Evolutionary conservation across 2,888 invertebrate genomes (phyloP), one percentile per base, ranked within the genome.

Genomic region (Apamea sordens): DNA sequence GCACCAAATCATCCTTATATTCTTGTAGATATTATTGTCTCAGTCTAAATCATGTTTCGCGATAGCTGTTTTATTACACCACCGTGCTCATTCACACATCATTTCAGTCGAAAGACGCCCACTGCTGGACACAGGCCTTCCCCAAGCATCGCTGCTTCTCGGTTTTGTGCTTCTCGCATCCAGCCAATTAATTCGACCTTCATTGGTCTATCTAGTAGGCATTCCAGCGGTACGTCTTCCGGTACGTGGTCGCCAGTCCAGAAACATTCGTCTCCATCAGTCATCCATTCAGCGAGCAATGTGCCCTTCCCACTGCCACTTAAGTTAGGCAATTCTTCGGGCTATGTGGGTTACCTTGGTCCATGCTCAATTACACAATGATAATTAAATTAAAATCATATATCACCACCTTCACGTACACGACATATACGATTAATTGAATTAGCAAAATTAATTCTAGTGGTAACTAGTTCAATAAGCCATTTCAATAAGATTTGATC

Each of bases 401-500:
- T 56, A 36, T 13, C 18, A 36, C 6, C 6, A 24, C 15, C 3
- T 36, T 64, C 36, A 24, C 36, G 11, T 36, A 36, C 64, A 36
- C 10, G 11, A 36, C 11, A 24, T 63, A 32, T 5, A 24, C 24
- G 64, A 5, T 24, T 64, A 64, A n/a, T 67, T 65, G 11, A 71
- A 53, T 71, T 8, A 21, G 13, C 47, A n/a, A 61, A 56, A 56
- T 65, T 69, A 36, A n/a, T 82, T 21, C 21, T 53, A 13, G 18
- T 10, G 11, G 15, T 61, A 67, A 61, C 67, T 47, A 53, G 28
- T 32, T 50, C 64, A 28, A 63, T 72, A 79, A 32, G 21, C 59
- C 32, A 79, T 59, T 84, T 47, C 71, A 76, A 65, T 87, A 69
- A 56, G 68, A 69, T 80, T 59, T 80, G 64, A 53, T 76, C 76